Evolutionary conservation across 2,888 invertebrate genomes (phyloP), one percentile per base, ranked within the genome.

Genomic region (Eupithecia dodoneata): DNA sequence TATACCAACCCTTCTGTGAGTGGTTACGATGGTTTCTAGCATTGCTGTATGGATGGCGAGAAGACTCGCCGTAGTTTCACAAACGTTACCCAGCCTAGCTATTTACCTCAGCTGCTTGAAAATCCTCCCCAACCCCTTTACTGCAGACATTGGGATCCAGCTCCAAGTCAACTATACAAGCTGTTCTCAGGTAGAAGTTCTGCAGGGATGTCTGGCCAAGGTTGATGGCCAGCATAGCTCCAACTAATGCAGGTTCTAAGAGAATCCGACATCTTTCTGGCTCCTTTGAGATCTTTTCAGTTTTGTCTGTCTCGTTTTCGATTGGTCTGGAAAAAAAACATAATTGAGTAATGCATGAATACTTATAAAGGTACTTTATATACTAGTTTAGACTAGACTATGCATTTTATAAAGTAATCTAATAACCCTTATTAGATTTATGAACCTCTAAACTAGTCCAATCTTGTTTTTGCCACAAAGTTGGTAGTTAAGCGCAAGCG

Each of bases 181-280:
- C 97, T 83, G 97, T 97, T 83, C 97, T 96, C 78, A 97, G 91
- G 86, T 97, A 97, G 76, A 97, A 93, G 88, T 97, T 97, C 88
- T 97, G 97, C 15, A 97, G 95, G 10, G 97, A 97, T n/a, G 97
- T 93, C 83, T 96, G 96, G 0, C 97, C 96, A 18, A 95, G 86
- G 83, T 93, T 94, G 85, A 95, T 95, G 6, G 95, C 94, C 83
- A 94, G 89, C 94, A 97, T 97, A 84, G 97, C 96, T 71, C 97
- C 96, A 7, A 97, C 96, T 71, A 97, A 89, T 88, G 97, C 96
- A 0, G 97, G 97, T 85, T 97, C 97, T 7, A 97, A 96, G 5
- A 97, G 96, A 76, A 97, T 94, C 74, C 85, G 85, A 88, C 92
- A 93, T 89, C 88, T 92, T 65, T 88, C 87, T 59, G 86, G 72